Conservation (phyloP, 2,888 invertebrate genomes). For the Anoplius nigerrimus region DNA sequence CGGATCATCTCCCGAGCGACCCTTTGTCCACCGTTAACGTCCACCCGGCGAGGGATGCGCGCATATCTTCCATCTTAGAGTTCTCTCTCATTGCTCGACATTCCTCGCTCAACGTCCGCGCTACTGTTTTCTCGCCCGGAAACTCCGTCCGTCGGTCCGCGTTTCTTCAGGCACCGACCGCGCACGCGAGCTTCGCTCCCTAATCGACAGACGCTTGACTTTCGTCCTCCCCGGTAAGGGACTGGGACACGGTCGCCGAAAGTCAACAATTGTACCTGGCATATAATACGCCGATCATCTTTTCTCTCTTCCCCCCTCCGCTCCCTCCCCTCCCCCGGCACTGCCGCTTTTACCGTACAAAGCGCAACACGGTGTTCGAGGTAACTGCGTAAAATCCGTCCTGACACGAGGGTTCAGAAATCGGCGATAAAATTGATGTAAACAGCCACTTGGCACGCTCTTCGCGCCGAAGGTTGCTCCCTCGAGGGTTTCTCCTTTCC, state of each 20-base stretch:
- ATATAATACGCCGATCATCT: not conserved
- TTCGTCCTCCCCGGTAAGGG: no score
- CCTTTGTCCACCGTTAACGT: slow-evolving; percentile 45
- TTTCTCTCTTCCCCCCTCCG: slow-evolving; percentile 23
- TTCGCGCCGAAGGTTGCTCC: slow-evolving; percentile 59
- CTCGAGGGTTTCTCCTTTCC: slow-evolving; percentile 51
- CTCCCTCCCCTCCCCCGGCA: slow-evolving; percentile 48
- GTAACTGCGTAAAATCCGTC: slow-evolving; percentile 50
- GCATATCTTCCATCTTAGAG: slow-evolving; percentile 30
- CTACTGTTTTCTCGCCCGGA: slow-evolving; percentile 46
- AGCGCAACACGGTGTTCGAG: slow-evolving; percentile 1
- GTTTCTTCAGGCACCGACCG: no score
- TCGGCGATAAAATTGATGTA: slow-evolving; percentile 72
- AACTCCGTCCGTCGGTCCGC: no score
- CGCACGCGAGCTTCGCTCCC: no score
- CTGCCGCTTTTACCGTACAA: not conserved
- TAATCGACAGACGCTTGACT: no score
- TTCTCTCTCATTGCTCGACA: slow-evolving; percentile 11
- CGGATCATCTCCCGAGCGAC: slow-evolving; percentile 62
- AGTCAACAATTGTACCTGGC: no score
- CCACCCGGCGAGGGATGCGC: slow-evolving; percentile 34
- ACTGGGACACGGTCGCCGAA: no score
- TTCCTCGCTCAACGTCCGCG: slow-evolving; percentile 22
- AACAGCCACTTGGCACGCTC: slow-evolving; percentile 70
- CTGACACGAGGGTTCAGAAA: slow-evolving; percentile 64